Base-by-base conservation (phyloP, 1,140 invertebrate genomes). In the Lasioglossum albipes region DNA sequence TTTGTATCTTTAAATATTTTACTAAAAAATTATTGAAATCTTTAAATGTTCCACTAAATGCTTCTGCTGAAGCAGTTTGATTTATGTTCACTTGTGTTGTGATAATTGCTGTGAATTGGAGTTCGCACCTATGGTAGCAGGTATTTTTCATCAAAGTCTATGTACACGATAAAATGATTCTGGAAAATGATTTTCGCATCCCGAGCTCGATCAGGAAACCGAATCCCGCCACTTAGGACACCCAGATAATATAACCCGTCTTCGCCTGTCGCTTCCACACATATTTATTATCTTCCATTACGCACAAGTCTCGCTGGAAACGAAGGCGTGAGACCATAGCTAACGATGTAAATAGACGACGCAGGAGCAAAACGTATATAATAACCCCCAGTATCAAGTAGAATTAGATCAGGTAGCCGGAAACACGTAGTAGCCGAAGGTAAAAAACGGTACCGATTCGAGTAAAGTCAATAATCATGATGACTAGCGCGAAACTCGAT, bases 291-390 rank as follows among this genome's bases (percentile, higher is more conserved):
- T 62, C 71, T 66, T 57, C 49, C 70, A 79, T 79, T 79, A 83
- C 81, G 81, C 81, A 69, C 62, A 75, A 74, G 70, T 75, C 65
- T 74, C 62, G 36, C 54, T 66, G 82, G 76, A 84, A 83, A 80
- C 72, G 82, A 81, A 66, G 68, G 82, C 52, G 72, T 45, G 62
- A 83, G 70, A 62, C 80, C 69, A 68, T 87, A 87, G 83, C 66
- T 76, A 86, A 86, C 78, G 76, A 75, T 90, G 89, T 90, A 90
- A 87, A 90, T 90, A 90, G 84, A 84, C 78, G 81, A 77, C 57
- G 74, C 84, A 77, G 81, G 74, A 81, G 80, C 81, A 67, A 81
- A 73, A 78, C 78, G 69, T 76, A 78, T 70, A 68, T 83, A 84
- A 69, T 81, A 87, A 79, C 54, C 81, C 27, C 68, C 36, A 70